phyloP scores from a whole-genome alignment of 2,888 invertebrate genomes.

The Ochropacha duplaris region DNA sequence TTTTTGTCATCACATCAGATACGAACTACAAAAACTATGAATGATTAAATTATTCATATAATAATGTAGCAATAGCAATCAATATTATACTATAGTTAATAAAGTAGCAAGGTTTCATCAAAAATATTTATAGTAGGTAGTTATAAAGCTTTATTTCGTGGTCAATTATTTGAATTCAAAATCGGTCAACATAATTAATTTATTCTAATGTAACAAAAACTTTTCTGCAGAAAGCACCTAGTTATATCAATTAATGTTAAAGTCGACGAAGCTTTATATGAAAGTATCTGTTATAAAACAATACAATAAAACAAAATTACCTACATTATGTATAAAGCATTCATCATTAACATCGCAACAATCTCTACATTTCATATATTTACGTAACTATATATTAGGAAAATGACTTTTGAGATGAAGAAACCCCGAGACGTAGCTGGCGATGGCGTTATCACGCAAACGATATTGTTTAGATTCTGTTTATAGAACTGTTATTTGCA shows the following conservation, averaged over 20 bases:
- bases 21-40: constrained; percentile 19
- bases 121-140: constrained; percentile 12
- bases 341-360: constrained; percentile 11
- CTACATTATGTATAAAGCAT: constrained; percentile 7
- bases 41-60: constrained; percentile 40
- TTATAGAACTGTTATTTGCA: neutral
- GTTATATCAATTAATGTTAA: neutral
- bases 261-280: neutral
- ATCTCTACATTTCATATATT: constrained; percentile 7
- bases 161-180: neutral
- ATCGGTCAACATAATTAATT: neutral
- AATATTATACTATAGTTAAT: constrained; percentile 33
- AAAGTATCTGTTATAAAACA: neutral
- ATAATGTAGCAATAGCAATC: constrained; percentile 47
- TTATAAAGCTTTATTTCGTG: constrained; percentile 7
- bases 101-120: constrained; percentile 38
- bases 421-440: constrained; percentile 13
- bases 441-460: constrained; percentile 16
- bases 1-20: constrained; percentile 24
- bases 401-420: constrained; percentile 20
- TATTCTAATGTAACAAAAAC: neutral
- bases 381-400: constrained; percentile 31
- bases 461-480: constrained; percentile 11
- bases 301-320: neutral
- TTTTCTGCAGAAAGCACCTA: neutral